Base-by-base conservation (phyloP, 2,888 invertebrate genomes). In the Agrochola lychnidis region DNA sequence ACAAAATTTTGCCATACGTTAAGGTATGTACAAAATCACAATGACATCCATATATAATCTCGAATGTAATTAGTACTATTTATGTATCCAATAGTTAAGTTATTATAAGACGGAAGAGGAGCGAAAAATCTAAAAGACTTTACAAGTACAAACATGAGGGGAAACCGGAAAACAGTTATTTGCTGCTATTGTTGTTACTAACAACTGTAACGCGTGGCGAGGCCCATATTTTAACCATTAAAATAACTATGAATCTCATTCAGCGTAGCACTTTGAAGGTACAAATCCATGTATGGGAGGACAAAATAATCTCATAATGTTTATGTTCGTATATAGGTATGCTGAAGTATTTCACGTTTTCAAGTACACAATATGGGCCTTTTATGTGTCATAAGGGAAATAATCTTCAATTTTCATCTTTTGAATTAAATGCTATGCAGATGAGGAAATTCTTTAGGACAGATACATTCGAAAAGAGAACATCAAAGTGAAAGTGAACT, bases 51-150 rank as follows among this genome's bases (percentile, higher is more conserved):
- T 84, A 83, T 88, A 83, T 91, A 89, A 91, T 91, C 89, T 92
- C 90, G 90, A 93, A 91, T 92, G 90, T 93, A 92, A 90, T 91
- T 92, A 93, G 90, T 90, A 83, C 82, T 93, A 93, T 93, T 92
- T 93, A 93, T 92, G 88, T 94, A 92, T 92, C 88, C 92, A 87
- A 90, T 94, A 93, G 89, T 88, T 93, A 91, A 92, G 90, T 91
- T 86, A 89, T 78, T 86, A 79, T 81, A 87, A 85, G 84, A 88
- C 71, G 88, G 80, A 88, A 87, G 86, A 79, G 57, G 78, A 82
- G 86, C 81, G 81, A 88, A 88, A 87, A 86, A 87, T 86, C 81
- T 87, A 83, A 89, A 90, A 91, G 89, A 92, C 89, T 92, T 90
- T 87, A 88, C 90, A 94, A 94, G 94, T 94, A 94, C 94, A 94